phyloP scores from a whole-genome alignment of 1,140 invertebrate genomes.

The Hypothenemus hampei region DNA sequence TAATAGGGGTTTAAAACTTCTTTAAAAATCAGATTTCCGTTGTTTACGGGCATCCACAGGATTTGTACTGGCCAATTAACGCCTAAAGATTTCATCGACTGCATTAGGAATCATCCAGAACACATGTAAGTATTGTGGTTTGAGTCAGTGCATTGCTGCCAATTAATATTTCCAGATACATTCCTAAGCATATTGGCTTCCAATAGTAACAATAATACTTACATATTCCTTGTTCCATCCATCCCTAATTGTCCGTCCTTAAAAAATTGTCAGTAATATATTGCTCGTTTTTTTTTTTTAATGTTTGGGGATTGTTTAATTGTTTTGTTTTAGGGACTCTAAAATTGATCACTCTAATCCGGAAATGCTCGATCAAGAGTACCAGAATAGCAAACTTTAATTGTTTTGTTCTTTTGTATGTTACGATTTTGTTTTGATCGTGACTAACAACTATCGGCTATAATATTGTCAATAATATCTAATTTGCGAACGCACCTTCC shows the following conservation, averaged over 20 bases:
- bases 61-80: conserved; percentile 83
- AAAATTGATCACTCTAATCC: conserved; percentile 25
- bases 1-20: conserved; percentile 39
- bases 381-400: conserved; percentile 29
- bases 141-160: neutral
- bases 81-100: conserved; percentile 79
- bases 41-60: conserved; percentile 91
- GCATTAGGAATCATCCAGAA: conserved; percentile 92
- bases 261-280: conserved; percentile 1
- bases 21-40: conserved; percentile 79
- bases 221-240: conserved; percentile 4
- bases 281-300: conserved; percentile 1
- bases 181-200: conserved; percentile 39
- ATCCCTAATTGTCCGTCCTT: neutral
- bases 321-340: conserved; percentile 36
- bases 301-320: conserved; percentile 1
- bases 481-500: too few relatives aligned
- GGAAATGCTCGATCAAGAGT: conserved; percentile 13
- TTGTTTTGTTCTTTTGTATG: conserved; percentile 2
- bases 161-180: conserved; percentile 38
- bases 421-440: conserved; percentile 18
- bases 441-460: too few relatives aligned
- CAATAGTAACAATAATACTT: too few relatives aligned
- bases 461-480: too few relatives aligned
- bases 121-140: conserved; percentile 73